Evolutionary conservation across 2,888 invertebrate genomes (phyloP).

Genomic region (Leptinotarsa tumamoca): DNA sequence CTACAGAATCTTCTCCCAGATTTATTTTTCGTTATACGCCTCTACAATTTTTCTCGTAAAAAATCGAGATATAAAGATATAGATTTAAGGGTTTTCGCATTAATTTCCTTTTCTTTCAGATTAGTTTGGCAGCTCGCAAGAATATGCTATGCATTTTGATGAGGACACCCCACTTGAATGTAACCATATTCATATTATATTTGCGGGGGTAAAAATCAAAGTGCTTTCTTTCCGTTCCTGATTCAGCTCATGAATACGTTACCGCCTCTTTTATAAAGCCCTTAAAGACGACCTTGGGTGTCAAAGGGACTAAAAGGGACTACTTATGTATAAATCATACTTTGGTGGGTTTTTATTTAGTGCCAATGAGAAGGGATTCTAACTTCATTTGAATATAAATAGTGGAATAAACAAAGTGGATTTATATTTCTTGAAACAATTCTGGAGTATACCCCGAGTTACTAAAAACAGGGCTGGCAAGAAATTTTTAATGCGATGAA

Average conservation of each 20-base stretch:
- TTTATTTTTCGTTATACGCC: background rate
- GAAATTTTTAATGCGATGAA: background rate
- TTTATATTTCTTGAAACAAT: conserved; percentile 38
- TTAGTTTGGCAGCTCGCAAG: conserved; percentile 58
- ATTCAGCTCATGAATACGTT: conserved; percentile 63
- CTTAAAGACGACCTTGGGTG: conserved; percentile 57
- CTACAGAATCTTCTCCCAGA: background rate
- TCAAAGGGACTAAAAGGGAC: conserved; percentile 60
- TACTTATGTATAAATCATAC: conserved; percentile 61
- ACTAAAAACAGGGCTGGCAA: background rate
- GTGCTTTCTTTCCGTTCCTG: conserved; percentile 60
- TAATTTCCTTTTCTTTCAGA: conserved; percentile 62
- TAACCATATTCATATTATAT: conserved; percentile 66
- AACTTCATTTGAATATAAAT: conserved; percentile 53
- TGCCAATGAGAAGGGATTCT: conserved; percentile 53
- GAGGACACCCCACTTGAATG: conserved; percentile 61
- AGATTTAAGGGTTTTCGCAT: conserved; percentile 47
- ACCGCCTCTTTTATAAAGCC: conserved; percentile 59
- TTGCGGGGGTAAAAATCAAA: conserved; percentile 66
- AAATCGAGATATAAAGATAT: conserved; percentile 17
- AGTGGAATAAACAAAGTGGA: conserved; percentile 44
- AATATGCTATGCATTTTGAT: conserved; percentile 66
- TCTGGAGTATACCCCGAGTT: background rate
- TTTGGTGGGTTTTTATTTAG: conserved; percentile 57
- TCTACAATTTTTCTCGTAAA: background rate